Evolutionary conservation across 2,888 invertebrate genomes (phyloP).

Genomic region (Hipparchia sbordonii): DNA sequence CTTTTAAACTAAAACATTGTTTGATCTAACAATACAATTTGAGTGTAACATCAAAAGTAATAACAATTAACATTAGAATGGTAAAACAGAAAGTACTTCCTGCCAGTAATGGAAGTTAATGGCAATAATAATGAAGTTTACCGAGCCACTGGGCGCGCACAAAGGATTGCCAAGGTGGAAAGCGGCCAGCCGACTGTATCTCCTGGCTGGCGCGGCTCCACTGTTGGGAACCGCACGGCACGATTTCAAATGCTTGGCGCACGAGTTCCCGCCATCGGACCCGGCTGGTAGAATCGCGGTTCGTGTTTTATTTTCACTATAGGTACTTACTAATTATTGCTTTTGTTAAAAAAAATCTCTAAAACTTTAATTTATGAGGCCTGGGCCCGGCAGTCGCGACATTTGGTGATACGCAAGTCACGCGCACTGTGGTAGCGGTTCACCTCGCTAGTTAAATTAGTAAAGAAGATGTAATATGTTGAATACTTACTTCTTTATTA

Average conservation of each 20-base stretch:
- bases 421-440: too few relatives aligned
- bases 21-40: background rate
- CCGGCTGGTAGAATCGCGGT: too few relatives aligned
- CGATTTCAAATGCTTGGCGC: background rate
- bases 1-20: background rate
- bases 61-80: conserved; percentile 17
- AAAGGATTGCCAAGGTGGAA: conserved; percentile 50
- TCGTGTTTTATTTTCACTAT: too few relatives aligned
- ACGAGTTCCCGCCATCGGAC: too few relatives aligned
- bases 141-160: conserved; percentile 46
- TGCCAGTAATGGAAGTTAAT: conserved; percentile 9
- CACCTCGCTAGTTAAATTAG: too few relatives aligned
- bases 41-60: conserved; percentile 3
- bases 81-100: conserved; percentile 21
- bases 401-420: too few relatives aligned
- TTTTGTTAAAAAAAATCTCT: too few relatives aligned
- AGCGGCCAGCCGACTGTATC: conserved; percentile 62
- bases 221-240: conserved; percentile 15
- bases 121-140: conserved; percentile 47
- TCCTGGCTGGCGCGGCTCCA: conserved; percentile 44
- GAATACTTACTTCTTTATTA: too few relatives aligned
- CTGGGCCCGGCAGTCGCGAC: too few relatives aligned
- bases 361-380: too few relatives aligned
- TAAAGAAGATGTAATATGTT: too few relatives aligned
- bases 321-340: too few relatives aligned